phyloP scores from a whole-genome alignment of 2,888 invertebrate species.

The Cancer borealis region DNA sequence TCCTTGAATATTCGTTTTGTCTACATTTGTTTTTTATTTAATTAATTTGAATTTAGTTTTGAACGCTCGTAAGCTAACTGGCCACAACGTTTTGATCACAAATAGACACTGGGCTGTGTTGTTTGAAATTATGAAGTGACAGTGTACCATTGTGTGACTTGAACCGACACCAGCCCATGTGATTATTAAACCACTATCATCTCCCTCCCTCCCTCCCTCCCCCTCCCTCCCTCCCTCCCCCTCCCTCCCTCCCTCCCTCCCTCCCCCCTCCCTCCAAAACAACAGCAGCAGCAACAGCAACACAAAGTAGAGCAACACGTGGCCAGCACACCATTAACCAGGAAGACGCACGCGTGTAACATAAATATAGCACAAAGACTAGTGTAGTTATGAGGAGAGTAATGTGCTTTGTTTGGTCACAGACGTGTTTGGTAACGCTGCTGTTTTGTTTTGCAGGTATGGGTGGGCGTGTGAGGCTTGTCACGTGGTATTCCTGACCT shows the following conservation, averaged over 20 bases:
- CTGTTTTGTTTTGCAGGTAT: neutral
- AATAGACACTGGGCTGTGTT: neutral
- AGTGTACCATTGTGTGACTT: neutral
- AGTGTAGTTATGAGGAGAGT: neutral
- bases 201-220: neutral
- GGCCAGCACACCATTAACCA: neutral
- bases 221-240: neutral
- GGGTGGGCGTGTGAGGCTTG: conserved; percentile 28
- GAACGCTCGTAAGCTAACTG: neutral
- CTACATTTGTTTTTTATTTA: neutral
- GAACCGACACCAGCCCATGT: neutral
- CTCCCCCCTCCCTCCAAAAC: neutral
- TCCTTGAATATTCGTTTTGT: neutral
- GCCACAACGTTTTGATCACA: too few relatives aligned
- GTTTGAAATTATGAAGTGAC: neutral
- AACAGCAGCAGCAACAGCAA: neutral
- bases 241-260: neutral
- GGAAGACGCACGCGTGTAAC: neutral
- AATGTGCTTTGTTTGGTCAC: neutral
- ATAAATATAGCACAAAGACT: neutral
- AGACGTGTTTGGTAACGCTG: neutral
- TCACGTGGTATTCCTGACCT: conserved; percentile 45
- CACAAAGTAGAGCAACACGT: conserved; percentile 26
- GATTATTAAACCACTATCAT: neutral
- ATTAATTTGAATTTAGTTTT: neutral